Evolutionary conservation across 1,140 invertebrate genomes (phyloP), one percentile per base, ranked within the genome.

Genomic region (Caenorhabditis briggsae): DNA sequence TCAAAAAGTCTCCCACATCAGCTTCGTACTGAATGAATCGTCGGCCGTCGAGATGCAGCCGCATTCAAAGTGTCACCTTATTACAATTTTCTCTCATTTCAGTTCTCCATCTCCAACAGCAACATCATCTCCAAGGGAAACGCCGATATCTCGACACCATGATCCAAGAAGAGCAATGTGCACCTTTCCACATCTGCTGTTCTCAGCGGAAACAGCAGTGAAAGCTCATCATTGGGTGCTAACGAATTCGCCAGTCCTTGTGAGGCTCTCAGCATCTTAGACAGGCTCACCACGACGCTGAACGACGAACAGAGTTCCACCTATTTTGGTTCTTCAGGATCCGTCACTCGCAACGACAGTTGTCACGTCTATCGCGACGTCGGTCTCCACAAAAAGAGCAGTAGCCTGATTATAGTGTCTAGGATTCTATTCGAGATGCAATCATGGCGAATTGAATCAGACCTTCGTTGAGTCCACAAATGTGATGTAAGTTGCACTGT

Each of bases 201-300:
- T 20, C 70, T 53, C 18, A 78, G 46, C 20, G n/a, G 48, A 43
- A 78, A 78, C 18, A 78, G 46, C 5, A 18, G 16, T 23, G 70
- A 46, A 48, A 50, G 70, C n/a, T 46, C 70, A 12, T 46, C 70
- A 50, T 48, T 18, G 1, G 33, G 33, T 33, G 33, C 33, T 33
- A 33, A 3, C 33, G 33, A 33, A 2, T 2, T 33, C 3, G 1
- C 3, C 33, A 33, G 33, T 33, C 14, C 46, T 3, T n/a, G 70
- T 23, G 70, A 78, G n/a, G 70, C 70, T n/a, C 46, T 78, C 20
- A 78, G 46, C 50, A 50, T 78, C 50, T 12, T 78, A 3, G 70
- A 78, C 23, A 46, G 50, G 3, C 8, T 78, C 6, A 53, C 70
- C 5, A 78, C 70, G 2, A 78, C 46, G 48, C 16, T 5, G 50